Evolutionary conservation across 2,888 invertebrate genomes (phyloP).

Genomic region (Ferrisia virgata): DNA sequence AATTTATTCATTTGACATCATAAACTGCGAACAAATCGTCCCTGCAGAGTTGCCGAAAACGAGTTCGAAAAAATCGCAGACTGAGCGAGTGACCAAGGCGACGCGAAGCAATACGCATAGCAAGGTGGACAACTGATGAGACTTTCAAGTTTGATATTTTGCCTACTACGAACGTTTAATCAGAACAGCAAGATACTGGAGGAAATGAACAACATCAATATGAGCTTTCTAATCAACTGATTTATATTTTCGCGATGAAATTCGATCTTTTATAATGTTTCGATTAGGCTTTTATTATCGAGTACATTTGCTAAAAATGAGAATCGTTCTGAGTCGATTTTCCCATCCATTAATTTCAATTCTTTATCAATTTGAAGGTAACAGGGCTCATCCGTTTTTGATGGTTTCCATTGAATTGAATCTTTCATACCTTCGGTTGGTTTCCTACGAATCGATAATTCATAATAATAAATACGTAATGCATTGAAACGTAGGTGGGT

Average conservation of each 20-base stretch:
- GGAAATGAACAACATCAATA: too few species aligned
- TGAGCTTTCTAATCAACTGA: too few species aligned
- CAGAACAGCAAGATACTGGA: too few species aligned
- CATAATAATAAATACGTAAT: too few species aligned
- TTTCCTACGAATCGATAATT: slow-evolving; percentile 10
- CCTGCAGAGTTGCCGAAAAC: background rate
- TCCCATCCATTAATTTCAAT: slow-evolving; percentile 15
- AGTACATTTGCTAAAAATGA: background rate
- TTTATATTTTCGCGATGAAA: background rate
- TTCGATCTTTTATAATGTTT: background rate
- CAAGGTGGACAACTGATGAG: background rate
- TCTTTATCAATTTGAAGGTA: slow-evolving; percentile 13
- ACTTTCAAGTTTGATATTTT: background rate
- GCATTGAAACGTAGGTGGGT: too few species aligned
- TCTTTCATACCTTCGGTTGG: background rate
- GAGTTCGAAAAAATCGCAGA: too few species aligned
- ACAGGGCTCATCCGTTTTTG: background rate
- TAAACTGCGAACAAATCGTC: background rate
- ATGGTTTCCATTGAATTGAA: background rate
- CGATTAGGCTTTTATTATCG: background rate
- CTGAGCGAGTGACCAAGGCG: background rate
- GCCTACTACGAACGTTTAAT: background rate
- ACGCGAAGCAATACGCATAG: background rate
- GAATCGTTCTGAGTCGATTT: background rate
- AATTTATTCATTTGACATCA: background rate